Conservation (phyloP, 2,113 vertebrate species). For the Ranitomeya variabilis region DNA sequence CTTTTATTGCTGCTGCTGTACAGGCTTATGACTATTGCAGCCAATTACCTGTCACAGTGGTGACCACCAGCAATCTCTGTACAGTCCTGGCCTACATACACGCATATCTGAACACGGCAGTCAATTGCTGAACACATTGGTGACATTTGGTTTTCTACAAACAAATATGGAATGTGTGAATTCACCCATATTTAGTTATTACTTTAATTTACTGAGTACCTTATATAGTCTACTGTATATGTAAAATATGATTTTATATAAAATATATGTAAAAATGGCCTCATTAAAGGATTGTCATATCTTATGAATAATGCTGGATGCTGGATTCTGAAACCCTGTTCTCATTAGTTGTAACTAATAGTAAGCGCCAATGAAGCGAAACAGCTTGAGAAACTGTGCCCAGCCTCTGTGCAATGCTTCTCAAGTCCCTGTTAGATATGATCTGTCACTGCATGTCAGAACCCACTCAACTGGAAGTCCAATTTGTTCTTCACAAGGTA, state of each 20-base stretch:
- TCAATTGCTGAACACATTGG: too few relatives aligned
- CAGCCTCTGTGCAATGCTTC: not conserved
- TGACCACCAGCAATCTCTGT: too few relatives aligned
- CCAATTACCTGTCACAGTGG: too few relatives aligned
- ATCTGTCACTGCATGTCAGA: slow-evolving; percentile 25
- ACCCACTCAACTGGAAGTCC: not conserved
- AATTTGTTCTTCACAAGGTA: not conserved
- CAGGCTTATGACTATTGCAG: too few relatives aligned
- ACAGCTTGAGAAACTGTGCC: not conserved
- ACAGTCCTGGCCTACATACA: too few relatives aligned
- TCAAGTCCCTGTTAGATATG: not conserved
- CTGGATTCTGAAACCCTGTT: not conserved
- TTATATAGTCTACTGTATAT: not conserved
- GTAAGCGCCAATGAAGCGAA: not conserved
- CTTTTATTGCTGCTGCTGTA: too few relatives aligned
- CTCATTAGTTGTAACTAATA: slow-evolving; percentile 13
- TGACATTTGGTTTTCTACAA: too few relatives aligned
- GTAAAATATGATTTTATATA: not conserved
- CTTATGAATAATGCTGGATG: not conserved
- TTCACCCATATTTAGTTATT: too few relatives aligned
- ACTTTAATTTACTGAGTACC: too few relatives aligned
- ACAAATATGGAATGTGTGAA: too few relatives aligned
- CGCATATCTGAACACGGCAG: too few relatives aligned
- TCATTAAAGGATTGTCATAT: not conserved
- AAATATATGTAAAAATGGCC: not conserved